Conservation (phyloP, 2,113 vertebrate species). For the Cebus imitator region DNA sequence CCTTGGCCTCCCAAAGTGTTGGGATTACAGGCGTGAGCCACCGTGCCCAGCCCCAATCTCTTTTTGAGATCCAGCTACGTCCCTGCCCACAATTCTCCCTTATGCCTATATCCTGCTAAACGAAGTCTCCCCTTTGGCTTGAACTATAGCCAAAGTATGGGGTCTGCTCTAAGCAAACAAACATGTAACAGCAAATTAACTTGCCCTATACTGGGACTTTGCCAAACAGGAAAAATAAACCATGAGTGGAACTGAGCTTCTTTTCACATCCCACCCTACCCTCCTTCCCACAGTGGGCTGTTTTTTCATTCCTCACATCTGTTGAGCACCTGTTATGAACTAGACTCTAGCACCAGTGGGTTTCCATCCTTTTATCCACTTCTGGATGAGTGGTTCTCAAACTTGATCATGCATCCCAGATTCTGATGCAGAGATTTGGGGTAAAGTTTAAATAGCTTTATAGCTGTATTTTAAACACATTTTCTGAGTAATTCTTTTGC, state of each 20-base stretch:
- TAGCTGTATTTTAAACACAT: neutral
- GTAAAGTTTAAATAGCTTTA: neutral
- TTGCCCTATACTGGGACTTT: neutral
- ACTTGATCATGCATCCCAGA: neutral
- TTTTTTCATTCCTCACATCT: neutral
- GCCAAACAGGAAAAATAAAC: neutral
- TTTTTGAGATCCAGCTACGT: neutral
- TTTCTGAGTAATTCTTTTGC: neutral
- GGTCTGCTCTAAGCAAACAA: neutral
- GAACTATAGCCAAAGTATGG: neutral
- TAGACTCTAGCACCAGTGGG: fast-evolving
- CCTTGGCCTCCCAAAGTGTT: too few relatives aligned
- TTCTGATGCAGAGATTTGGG: neutral
- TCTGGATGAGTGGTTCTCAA: neutral
- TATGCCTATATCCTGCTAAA: neutral
- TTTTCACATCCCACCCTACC: neutral
- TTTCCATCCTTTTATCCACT: neutral
- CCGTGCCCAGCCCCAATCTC: neutral
- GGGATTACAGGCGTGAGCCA: too few relatives aligned
- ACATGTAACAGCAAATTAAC: neutral
- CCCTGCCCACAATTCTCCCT: neutral
- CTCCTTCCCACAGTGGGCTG: too few relatives aligned
- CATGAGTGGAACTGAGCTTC: neutral
- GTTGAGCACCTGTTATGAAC: neutral
- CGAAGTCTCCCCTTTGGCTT: neutral